phyloP scores from a whole-genome alignment of 2,888 invertebrate genomes.

The Pseudococcus jackbeardsleyi region DNA sequence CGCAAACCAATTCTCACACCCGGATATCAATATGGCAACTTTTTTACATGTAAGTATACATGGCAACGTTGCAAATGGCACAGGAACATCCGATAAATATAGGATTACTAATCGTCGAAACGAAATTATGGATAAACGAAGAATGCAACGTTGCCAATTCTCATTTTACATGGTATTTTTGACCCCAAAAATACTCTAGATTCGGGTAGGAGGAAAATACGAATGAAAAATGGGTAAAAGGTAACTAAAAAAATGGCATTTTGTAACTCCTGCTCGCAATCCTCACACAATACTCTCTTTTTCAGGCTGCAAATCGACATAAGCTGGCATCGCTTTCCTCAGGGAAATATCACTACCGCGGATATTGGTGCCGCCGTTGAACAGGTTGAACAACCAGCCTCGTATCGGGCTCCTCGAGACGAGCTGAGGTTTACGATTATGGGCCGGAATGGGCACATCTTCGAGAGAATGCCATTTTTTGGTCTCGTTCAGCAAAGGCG shows the following conservation, averaged over 20 bases:
- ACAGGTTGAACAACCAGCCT: slow-evolving; percentile 82
- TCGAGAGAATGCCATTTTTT: slow-evolving; percentile 87
- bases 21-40: not conserved
- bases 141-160: not conserved
- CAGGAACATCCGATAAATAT: not conserved
- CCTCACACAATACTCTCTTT: slow-evolving; percentile 75
- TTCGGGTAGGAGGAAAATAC: not conserved
- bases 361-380: slow-evolving; percentile 80
- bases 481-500: slow-evolving; percentile 72
- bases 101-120: not conserved
- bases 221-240: not conserved
- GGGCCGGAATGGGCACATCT: slow-evolving; percentile 72
- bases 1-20: not conserved
- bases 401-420: slow-evolving; percentile 77
- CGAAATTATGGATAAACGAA: not conserved
- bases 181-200: not conserved
- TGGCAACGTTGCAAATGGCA: slow-evolving; percentile 34
- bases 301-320: slow-evolving; percentile 74
- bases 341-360: slow-evolving; percentile 77
- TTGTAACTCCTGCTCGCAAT: not conserved
- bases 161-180: not conserved
- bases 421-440: slow-evolving; percentile 74
- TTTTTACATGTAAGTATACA: not conserved
- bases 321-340: slow-evolving; percentile 73
- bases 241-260: slow-evolving; percentile 24